These are phyloP conservation scores for Ctenoplectra terminalis DNA, from an alignment of 1,140 invertebrate genomes.

Conservation along the genomic window DNA sequence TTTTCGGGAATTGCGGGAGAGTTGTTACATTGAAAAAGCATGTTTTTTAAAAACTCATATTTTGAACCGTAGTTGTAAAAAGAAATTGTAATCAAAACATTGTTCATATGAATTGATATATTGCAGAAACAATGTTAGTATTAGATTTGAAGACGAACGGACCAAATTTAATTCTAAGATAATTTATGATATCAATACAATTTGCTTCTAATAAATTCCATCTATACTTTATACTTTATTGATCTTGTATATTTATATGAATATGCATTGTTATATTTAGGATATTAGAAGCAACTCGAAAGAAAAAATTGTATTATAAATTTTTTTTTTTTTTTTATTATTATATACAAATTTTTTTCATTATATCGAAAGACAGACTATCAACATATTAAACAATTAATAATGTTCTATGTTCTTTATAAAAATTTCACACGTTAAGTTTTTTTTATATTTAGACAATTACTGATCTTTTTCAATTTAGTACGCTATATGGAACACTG, in stretches of 20 bases:
- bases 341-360: constrained; percentile 26
- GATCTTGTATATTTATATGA: constrained; percentile 54
- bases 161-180: not conserved
- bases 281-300: not conserved
- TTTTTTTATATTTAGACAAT: not conserved
- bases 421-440: not conserved
- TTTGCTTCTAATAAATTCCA: constrained; percentile 69
- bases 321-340: constrained; percentile 33
- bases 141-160: constrained; percentile 32
- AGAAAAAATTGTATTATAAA: constrained; percentile 18
- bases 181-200: constrained; percentile 75
- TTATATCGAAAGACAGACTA: not conserved
- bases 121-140: constrained; percentile 2
- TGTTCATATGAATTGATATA: not conserved
- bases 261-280: constrained; percentile 32
- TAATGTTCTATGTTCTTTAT: not conserved
- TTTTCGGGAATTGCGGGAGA: constrained; percentile 70
- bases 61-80: constrained; percentile 11
- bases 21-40: not conserved
- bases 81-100: not conserved
- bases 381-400: not conserved
- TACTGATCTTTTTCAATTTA: not conserved
- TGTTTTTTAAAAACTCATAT: not conserved
- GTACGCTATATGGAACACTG: too few species aligned
- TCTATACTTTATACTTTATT: too few species aligned